phyloP scores from a whole-genome alignment of 2,113 vertebrate genomes.

The Apodemus sylvaticus region DNA sequence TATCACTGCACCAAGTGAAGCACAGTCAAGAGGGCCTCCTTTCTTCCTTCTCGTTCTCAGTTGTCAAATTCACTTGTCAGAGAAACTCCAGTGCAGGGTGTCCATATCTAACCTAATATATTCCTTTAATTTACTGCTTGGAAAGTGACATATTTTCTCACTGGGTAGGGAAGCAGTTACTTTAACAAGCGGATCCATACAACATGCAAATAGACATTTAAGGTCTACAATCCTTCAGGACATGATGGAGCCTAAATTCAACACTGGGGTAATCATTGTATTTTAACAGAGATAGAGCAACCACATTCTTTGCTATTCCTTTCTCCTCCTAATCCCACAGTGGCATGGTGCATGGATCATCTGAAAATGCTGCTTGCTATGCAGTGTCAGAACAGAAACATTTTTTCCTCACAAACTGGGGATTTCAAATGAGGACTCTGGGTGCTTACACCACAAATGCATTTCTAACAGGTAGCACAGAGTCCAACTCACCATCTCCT shows the following conservation, averaged over 20 bases:
- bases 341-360: neutral
- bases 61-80: neutral
- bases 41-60: neutral
- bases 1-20: neutral
- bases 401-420: neutral
- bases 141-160: neutral
- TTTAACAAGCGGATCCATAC: neutral
- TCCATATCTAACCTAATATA: conserved; percentile 34
- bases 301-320: neutral
- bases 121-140: conserved; percentile 26
- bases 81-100: neutral
- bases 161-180: neutral
- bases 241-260: neutral
- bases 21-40: neutral
- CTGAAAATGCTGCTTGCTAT: neutral
- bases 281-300: neutral
- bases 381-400: neutral
- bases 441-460: conserved; percentile 54
- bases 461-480: conserved; percentile 47
- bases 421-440: conserved; percentile 50
- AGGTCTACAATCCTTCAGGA: neutral
- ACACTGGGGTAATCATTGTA: neutral
- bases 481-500: conserved; percentile 69
- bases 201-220: neutral
- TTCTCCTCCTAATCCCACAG: neutral